Evolutionary conservation across 2,797 vertebrate species (phyloP).

Genomic region (Lepus townsendii): DNA sequence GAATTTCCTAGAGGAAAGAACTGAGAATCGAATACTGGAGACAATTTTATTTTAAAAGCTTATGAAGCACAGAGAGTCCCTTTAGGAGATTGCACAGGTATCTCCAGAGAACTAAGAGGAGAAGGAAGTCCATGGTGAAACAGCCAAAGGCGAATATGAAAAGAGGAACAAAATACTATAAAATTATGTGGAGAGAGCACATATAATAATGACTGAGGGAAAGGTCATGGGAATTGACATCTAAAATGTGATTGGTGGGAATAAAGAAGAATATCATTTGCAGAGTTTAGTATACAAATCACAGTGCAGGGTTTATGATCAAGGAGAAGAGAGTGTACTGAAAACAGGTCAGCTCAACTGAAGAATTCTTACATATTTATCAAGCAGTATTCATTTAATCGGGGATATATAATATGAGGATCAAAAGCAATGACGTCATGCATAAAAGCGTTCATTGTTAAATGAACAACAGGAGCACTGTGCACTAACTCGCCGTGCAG

Average conservation of each 20-base stretch:
- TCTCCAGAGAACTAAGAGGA: background rate
- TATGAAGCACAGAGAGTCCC: background rate
- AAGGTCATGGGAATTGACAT: background rate
- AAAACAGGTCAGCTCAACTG: background rate
- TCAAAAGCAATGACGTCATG: background rate
- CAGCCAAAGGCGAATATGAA: background rate
- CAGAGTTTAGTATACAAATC: background rate
- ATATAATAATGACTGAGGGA: background rate
- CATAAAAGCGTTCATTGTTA: no score
- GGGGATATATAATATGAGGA: background rate
- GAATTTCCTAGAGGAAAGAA: background rate
- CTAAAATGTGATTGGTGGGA: constrained; percentile 8
- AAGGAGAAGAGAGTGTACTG: background rate
- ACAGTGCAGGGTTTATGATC: background rate
- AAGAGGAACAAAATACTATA: background rate
- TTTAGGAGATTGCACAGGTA: background rate
- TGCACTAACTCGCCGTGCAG: no score
- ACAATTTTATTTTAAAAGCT: constrained; percentile 1
- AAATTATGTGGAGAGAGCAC: background rate
- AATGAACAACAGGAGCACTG: no score
- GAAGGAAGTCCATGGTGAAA: background rate
- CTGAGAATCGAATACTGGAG: background rate
- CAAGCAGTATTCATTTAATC: constrained; percentile 36
- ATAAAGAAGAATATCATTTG: background rate
- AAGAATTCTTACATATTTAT: background rate